These are phyloP conservation scores for Sturnira hondurensis DNA, from an alignment of 2,113 vertebrate genomes.

Conservation along the genomic window DNA sequence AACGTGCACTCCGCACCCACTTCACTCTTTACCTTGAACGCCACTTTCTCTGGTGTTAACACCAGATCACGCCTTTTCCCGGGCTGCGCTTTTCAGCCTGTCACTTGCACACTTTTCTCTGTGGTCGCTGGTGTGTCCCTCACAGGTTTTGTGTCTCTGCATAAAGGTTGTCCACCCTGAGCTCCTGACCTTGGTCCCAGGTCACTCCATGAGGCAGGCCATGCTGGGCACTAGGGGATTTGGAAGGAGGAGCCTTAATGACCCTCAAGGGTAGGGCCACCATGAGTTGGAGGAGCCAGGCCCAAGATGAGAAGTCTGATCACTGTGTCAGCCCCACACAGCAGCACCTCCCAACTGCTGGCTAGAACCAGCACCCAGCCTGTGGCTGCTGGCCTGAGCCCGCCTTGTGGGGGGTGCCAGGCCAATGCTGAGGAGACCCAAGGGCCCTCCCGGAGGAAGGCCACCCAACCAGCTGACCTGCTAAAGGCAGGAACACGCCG, in stretches of 20 bases:
- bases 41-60: neutral
- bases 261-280: neutral
- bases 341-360: neutral
- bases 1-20: no score
- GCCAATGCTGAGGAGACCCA: neutral
- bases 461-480: neutral
- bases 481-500: neutral
- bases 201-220: neutral
- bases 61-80: neutral
- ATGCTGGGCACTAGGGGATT: neutral
- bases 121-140: no score
- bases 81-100: neutral
- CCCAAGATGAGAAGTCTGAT: neutral
- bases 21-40: neutral
- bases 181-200: neutral
- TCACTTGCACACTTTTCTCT: rapidly evolving
- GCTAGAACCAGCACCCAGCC: neutral
- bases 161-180: neutral
- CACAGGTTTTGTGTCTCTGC: neutral
- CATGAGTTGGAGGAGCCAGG: rapidly evolving
- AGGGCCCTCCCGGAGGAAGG: no score
- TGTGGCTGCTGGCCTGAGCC: neutral
- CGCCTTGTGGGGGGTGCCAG: no score
- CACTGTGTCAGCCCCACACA: neutral
- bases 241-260: neutral